Base-by-base conservation (phyloP, 2,888 invertebrate species). In the Machimus atricapillus region DNA sequence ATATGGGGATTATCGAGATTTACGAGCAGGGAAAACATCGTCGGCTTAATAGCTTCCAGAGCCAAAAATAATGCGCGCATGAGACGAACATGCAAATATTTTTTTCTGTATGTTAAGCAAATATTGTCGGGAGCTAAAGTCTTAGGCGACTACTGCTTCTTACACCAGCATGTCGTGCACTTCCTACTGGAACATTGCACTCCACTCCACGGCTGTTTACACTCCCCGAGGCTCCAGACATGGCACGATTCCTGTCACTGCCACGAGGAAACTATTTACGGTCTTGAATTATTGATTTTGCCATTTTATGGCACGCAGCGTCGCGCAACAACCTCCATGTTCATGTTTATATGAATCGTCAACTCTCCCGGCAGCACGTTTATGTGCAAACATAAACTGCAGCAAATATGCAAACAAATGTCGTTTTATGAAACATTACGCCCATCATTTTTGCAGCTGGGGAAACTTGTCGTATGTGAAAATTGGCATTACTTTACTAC, bases 271-370 rank as follows among this genome's bases (percentile, higher is more conserved):
- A 86, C 37, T 56, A 56, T 86, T 77, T 76, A 52, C 37, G 37
- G 86, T 9, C 58, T 78, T 34, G 86, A 78, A 86, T 86, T 86
- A 86, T 86, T 86, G 86, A 86, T 86, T 86, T 85, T 78, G 77
- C 77, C 27, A 76, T 78, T 86, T 74, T 27, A 58, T 76, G 19
- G 31, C 34, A 23, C 85, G n/a, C 37, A 27, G 19, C 66, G 19
- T 52, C 27, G 85, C 23, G 40, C 81, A 81, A 46, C 78, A 78
- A 78, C 78, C 43, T 52, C 52, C 52, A 23, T 12, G 79, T 31
- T 79, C 52, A 79, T 79, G 52, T 79, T 79, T 79, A 79, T 79
- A 46, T 52, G 79, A 79, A 31, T 79, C 79, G 46, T 78, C 78
- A 78, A 82, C 74, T 85, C 43, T 85, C 40, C 34, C 40, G 40